Evolutionary conservation across 2,113 vertebrate species (phyloP).

Genomic region (Lophura nycthemera): DNA sequence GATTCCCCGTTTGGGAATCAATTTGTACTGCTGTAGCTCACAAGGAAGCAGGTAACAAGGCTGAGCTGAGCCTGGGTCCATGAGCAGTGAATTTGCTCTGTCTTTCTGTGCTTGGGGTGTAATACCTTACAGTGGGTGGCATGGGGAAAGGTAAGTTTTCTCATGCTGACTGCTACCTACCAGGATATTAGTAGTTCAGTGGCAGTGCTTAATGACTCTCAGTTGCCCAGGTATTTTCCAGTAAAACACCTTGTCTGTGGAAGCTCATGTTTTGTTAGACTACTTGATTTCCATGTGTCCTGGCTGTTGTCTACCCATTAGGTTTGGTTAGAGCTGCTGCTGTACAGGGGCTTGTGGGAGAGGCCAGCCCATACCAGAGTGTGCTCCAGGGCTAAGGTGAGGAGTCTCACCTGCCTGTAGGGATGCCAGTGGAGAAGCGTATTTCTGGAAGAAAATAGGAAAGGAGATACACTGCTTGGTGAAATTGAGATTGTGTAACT

Average conservation of each 20-base stretch:
- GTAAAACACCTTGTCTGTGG: neutral
- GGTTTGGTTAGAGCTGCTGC: neutral
- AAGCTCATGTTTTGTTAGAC: neutral
- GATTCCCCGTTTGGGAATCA: rapidly evolving
- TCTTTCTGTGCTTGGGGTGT: rapidly evolving
- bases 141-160: neutral
- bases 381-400: neutral
- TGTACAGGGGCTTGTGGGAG: neutral
- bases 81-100: rapidly evolving
- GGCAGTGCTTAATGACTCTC: neutral
- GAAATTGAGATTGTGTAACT: neutral
- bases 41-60: neutral
- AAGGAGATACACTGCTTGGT: neutral
- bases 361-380: rapidly evolving
- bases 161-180: neutral
- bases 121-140: neutral
- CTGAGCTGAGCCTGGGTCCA: neutral
- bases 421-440: neutral
- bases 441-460: neutral
- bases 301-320: neutral
- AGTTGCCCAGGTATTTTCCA: neutral
- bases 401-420: neutral
- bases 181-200: neutral
- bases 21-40: neutral
- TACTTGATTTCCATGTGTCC: neutral